Evolutionary conservation across 1,140 invertebrate genomes (phyloP).

Genomic region (Drosophila saltans): DNA sequence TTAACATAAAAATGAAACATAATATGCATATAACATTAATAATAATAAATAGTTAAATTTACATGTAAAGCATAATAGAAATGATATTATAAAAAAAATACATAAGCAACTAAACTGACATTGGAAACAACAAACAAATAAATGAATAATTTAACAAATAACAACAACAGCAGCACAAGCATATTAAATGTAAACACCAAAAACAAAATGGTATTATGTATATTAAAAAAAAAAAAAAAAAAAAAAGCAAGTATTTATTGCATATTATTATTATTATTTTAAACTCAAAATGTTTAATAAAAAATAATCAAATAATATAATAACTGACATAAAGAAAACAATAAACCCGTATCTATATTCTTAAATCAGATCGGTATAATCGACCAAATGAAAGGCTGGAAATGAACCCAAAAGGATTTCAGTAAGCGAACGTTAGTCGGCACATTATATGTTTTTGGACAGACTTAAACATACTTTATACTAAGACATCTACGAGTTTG

Average conservation of each 20-base stretch:
- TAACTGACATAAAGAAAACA: not conserved
- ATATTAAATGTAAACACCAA: conserved; percentile 72
- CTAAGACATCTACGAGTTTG: too few species aligned
- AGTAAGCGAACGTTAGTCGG: too few species aligned
- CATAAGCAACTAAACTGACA: not conserved
- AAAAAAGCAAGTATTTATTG: conserved; percentile 68
- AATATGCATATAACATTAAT: conserved; percentile 70
- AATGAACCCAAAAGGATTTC: too few species aligned
- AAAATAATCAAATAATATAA: conserved; percentile 57
- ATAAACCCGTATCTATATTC: not conserved
- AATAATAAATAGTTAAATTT: conserved; percentile 72
- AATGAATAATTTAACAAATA: conserved; percentile 17
- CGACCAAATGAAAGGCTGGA: too few species aligned
- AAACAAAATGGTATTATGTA: conserved; percentile 74
- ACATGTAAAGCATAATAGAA: conserved; percentile 62
- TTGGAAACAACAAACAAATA: conserved; percentile 32
- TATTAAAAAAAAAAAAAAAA: conserved; percentile 53
- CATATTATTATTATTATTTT: conserved; percentile 76
- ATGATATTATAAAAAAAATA: conserved; percentile 30
- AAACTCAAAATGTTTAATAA: conserved; percentile 77
- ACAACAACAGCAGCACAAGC: conserved; percentile 52
- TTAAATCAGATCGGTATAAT: too few species aligned
- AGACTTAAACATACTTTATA: too few species aligned
- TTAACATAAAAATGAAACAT: conserved; percentile 61
- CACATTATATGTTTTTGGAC: too few species aligned